A percentile compares a stretch with the other conserved stretches of the same genome.
These are phyloP conservation scores for Gopherus evgoodei DNA, from an alignment of 2,113 vertebrate species.

Conservation along the genomic window DNA sequence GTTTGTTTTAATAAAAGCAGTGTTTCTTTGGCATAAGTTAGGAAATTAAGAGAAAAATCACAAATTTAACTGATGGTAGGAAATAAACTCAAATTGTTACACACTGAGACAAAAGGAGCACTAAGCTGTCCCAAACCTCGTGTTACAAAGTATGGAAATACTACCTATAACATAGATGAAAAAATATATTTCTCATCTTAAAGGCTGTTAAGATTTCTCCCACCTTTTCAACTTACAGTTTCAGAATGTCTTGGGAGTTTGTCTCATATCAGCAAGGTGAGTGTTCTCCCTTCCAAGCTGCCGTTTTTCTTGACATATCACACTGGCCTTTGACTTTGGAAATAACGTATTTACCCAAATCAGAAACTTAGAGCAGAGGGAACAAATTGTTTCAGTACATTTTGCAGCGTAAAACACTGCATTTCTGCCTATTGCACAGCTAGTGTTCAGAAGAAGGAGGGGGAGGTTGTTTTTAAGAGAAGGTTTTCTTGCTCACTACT, in stretches of 20 bases:
- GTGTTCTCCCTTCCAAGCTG: neutral
- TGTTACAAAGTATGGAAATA: neutral
- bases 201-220: neutral
- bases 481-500: neutral
- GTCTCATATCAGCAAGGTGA: neutral
- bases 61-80: neutral
- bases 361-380: neutral
- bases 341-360: neutral
- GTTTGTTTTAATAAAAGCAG: slow-evolving; percentile 10
- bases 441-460: neutral
- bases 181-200: neutral
- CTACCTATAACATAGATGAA: neutral
- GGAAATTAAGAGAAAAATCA: neutral
- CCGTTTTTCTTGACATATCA: neutral
- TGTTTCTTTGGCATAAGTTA: slow-evolving; percentile 17
- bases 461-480: neutral
- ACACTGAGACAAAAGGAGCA: neutral
- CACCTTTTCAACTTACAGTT: neutral
- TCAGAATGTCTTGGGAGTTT: neutral
- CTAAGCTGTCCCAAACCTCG: neutral
- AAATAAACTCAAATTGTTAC: neutral
- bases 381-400: neutral
- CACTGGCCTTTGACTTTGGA: neutral
- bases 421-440: neutral
- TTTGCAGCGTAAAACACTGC: accelerated